Base-by-base conservation (phyloP, 2,113 vertebrate genomes). In the Larimichthys crocea region DNA sequence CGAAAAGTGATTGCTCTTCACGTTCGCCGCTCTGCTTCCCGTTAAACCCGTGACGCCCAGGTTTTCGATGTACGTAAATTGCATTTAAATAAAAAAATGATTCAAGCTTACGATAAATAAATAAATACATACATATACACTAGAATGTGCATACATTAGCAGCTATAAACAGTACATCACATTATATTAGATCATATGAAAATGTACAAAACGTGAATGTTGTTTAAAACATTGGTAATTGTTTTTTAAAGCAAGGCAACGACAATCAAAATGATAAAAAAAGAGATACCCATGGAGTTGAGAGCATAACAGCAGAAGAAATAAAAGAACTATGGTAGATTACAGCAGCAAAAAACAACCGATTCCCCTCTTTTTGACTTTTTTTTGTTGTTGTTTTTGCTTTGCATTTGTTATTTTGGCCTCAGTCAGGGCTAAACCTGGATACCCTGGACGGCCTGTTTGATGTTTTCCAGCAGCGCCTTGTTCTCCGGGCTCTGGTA, bases 401-500 rank as follows among this genome's bases (percentile, higher is more conserved):
- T 85, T 84, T 84, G 81, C 88, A 79, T 69, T 67, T 86, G 60
- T 65, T 65, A 46, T 71, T 80, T 35, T 3, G 76, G 79, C 80
- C 80, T 83, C 65, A 0, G 46, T 44, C 72, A 48, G 61, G 24
- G 74, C 76, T 81, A 89, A 2, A 99, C 98, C 95, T 99, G 98
- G 95, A 99, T 99, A 91, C 98, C 98, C 96, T 98, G 97, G 83
- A 99, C 98, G 76, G 98, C 98, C 95, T 99, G 98, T 94, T 97
- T 98, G 95, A 99, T 99, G 96, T 97, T 99, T 97, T 99, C 98
- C 96, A 99, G 96, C 92, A 99, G 96, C 70, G 97, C 97, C 96
- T 99, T 99, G 97, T 98, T 99, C 96, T 99, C 98, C 85, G 98
- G 98, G 94, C 97, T 99, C 97, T 99, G 97, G 96, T 99, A 99